Percentiles rank a stretch among this genome's conserved stretches.
Evolutionary conservation across 2,888 invertebrate genomes (phyloP).

Genomic region (Adineta ricciae): DNA sequence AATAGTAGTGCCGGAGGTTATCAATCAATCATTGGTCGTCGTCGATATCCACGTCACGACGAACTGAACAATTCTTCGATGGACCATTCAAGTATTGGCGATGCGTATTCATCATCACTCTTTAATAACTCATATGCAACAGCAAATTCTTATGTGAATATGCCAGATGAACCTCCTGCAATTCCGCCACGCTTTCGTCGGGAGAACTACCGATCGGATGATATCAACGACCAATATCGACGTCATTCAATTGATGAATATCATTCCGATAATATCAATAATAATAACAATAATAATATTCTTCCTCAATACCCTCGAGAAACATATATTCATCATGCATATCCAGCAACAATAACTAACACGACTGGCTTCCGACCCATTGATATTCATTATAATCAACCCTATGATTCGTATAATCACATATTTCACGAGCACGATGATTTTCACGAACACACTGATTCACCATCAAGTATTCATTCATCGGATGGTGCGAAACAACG

Average conservation of each 20-base stretch:
- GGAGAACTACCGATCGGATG: neutral
- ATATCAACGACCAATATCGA: neutral
- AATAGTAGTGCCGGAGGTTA: neutral
- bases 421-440: neutral
- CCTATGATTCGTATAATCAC: neutral
- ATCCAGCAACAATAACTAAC: slow-evolving; percentile 16
- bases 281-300: neutral
- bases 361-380: slow-evolving; percentile 8
- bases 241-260: slow-evolving; percentile 5
- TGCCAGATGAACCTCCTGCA: neutral
- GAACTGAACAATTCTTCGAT: neutral
- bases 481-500: neutral
- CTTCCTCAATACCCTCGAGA: neutral
- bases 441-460: neutral
- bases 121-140: neutral
- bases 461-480: neutral
- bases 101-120: neutral
- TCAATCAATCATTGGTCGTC: neutral
- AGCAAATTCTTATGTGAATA: neutral
- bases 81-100: neutral
- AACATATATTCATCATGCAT: neutral
- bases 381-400: neutral
- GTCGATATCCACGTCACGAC: neutral
- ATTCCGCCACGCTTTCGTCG: slow-evolving; percentile 10
- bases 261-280: neutral